These are phyloP conservation scores for Sander vitreus DNA, from an alignment of 2,113 vertebrate species.

Conservation along the genomic window DNA sequence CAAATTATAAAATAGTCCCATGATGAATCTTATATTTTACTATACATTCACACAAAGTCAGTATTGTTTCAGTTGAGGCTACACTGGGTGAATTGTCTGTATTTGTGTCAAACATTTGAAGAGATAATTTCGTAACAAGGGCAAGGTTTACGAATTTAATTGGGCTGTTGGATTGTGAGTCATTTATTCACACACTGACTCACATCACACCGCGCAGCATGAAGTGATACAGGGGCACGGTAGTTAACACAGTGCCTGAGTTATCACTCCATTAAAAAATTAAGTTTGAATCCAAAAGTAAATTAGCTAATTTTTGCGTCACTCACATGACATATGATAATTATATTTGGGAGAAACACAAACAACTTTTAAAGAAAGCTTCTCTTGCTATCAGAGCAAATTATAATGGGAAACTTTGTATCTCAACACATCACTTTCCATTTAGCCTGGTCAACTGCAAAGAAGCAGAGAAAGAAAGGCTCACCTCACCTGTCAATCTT, in stretches of 20 bases:
- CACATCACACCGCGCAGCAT: neutral
- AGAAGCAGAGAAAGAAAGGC: neutral
- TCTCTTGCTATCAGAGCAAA: neutral
- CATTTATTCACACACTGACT: slow-evolving; percentile 22
- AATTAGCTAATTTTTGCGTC: neutral
- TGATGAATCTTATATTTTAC: neutral
- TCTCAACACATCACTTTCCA: neutral
- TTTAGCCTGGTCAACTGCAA: neutral
- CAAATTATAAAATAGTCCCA: neutral
- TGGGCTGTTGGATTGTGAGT: neutral
- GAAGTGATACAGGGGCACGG: neutral
- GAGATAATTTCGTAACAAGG: neutral
- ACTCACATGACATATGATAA: neutral
- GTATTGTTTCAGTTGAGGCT: neutral
- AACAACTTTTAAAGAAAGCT: neutral
- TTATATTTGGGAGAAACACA: neutral
- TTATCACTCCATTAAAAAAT: slow-evolving; percentile 4
- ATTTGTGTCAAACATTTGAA: neutral
- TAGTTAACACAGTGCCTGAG: neutral
- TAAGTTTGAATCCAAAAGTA: slow-evolving; percentile 4
- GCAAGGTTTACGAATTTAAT: slow-evolving; percentile 9
- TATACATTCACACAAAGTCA: neutral
- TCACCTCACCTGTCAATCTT: neutral
- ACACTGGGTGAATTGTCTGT: neutral
- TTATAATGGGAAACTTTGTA: neutral